A percentile compares a stretch with the other conserved stretches of the same genome.
Conservation (phyloP, 2,888 invertebrate genomes). For the Brenthis ino region DNA sequence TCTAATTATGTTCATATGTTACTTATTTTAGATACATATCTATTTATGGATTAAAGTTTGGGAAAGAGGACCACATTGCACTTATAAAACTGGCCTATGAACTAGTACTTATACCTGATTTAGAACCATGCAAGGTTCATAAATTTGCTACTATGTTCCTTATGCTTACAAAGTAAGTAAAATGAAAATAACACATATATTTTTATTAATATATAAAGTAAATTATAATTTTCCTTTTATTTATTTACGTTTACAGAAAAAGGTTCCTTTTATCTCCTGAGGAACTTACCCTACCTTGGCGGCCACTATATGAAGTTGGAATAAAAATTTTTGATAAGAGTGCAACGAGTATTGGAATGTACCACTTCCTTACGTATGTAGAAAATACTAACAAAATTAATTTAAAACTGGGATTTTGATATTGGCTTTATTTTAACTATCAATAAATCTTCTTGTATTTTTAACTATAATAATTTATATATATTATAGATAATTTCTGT, state of each 20-base stretch:
- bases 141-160: constrained; percentile 87
- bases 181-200: background rate
- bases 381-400: background rate
- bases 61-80: constrained; percentile 93
- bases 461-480: no score
- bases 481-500: no score
- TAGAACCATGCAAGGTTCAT: constrained; percentile 88
- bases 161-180: constrained; percentile 88
- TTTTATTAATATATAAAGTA: no score
- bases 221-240: no score
- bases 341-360: constrained; percentile 82
- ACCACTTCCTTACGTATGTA: constrained; percentile 80
- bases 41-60: constrained; percentile 92
- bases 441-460: no score
- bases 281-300: constrained; percentile 92
- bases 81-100: constrained; percentile 91
- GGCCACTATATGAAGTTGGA: constrained; percentile 89
- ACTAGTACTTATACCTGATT: constrained; percentile 87
- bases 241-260: constrained; percentile 82
- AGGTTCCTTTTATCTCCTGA: constrained; percentile 88
- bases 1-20: no score
- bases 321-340: constrained; percentile 82
- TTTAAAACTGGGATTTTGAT: no score
- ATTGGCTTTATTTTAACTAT: no score
- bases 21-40: constrained; percentile 87